Evolutionary conservation across 2,888 invertebrate species (phyloP).

Genomic region (Drosophila mercatorum): DNA sequence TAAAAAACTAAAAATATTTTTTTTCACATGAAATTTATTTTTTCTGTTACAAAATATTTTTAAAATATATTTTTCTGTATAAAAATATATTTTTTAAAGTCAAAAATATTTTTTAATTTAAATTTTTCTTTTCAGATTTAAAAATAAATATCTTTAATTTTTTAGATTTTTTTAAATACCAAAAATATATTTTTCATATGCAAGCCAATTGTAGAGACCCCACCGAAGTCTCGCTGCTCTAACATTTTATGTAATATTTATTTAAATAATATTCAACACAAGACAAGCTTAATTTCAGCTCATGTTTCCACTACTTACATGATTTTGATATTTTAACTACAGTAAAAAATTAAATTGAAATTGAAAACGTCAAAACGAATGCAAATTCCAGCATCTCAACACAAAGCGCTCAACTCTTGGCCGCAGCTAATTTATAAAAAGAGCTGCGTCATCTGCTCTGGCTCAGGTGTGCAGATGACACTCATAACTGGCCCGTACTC

Average conservation of each 20-base stretch:
- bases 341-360: background rate
- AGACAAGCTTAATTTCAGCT: background rate
- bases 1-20: too few species aligned
- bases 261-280: background rate
- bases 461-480: slow-evolving; percentile 14
- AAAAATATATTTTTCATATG: background rate
- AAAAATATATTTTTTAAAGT: too few species aligned
- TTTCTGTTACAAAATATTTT: too few species aligned
- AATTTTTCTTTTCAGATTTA: too few species aligned
- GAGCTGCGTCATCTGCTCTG: slow-evolving; percentile 15
- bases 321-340: background rate
- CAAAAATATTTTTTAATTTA: too few species aligned
- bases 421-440: slow-evolving; percentile 29
- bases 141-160: too few species aligned
- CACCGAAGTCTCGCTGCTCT: too few species aligned
- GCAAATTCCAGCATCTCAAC: background rate
- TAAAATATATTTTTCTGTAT: too few species aligned
- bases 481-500: slow-evolving; percentile 4
- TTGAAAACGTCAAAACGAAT: background rate
- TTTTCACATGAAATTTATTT: too few species aligned
- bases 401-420: background rate
- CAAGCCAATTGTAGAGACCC: background rate
- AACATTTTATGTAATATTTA: background rate
- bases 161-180: too few species aligned
- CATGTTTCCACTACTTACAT: too few species aligned